phyloP scores from a whole-genome alignment of 1,140 invertebrate species.

The Subanguina moxae region DNA sequence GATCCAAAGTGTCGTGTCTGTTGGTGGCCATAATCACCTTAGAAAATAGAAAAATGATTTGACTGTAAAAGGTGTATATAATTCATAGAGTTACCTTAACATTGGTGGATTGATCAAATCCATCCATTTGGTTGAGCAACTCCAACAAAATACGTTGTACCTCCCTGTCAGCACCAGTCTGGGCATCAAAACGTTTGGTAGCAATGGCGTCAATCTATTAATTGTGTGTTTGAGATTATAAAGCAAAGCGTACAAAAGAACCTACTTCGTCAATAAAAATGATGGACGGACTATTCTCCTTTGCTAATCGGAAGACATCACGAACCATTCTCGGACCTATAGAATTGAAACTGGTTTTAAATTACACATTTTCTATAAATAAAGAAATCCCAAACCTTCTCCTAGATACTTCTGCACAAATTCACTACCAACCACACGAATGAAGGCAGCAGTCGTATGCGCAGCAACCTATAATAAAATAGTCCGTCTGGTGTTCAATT shows the following conservation, averaged over 20 bases:
- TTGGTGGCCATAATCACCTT: constrained; percentile 99
- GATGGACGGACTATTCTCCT: constrained; percentile 97
- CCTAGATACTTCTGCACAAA: constrained; percentile 99
- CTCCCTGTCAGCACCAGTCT: constrained; percentile 87
- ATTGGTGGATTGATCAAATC: constrained; percentile 99
- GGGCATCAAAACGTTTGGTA: constrained; percentile 54
- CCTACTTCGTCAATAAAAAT: constrained; percentile 65
- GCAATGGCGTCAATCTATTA: constrained; percentile 46
- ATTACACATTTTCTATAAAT: too few relatives aligned
- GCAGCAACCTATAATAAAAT: constrained; percentile 69
- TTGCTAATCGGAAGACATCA: constrained; percentile 95
- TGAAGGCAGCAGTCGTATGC: constrained; percentile 78
- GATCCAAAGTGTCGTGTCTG: constrained; percentile 93
- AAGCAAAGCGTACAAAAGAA: too few relatives aligned
- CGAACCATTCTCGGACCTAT: constrained; percentile 92
- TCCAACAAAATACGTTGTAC: constrained; percentile 96
- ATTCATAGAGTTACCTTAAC: constrained; percentile 73
- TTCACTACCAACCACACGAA: constrained; percentile 92
- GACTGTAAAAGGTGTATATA: background rate
- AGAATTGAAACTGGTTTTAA: background rate
- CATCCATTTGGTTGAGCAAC: constrained; percentile 98
- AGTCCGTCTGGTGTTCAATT: too few relatives aligned
- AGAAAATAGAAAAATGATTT: constrained; percentile 41
- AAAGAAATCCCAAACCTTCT: constrained; percentile 64
- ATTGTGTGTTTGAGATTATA: too few relatives aligned